Percentiles rank a stretch among this genome's conserved stretches.
Evolutionary conservation across 2,113 vertebrate genomes (phyloP).

Genomic region (Centropus unirufus): DNA sequence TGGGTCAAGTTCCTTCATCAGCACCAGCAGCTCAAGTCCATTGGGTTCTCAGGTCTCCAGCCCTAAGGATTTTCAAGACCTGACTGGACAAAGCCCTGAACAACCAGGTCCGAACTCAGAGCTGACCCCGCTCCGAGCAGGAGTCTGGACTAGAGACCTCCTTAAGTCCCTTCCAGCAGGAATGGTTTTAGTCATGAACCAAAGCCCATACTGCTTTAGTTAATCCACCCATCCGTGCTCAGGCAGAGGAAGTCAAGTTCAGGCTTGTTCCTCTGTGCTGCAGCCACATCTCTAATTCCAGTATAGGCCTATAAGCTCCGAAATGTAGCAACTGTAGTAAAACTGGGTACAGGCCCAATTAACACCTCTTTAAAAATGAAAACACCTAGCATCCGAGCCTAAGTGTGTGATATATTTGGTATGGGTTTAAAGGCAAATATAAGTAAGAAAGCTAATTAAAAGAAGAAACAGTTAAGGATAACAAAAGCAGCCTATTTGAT

Average conservation of each 20-base stretch:
- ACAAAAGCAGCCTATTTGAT: neutral
- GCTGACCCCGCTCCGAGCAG: neutral
- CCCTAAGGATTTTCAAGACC: neutral
- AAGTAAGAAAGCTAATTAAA: neutral
- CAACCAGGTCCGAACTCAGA: accelerated
- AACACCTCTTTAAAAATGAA: neutral
- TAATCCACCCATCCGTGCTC: neutral
- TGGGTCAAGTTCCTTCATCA: neutral
- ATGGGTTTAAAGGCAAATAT: neutral
- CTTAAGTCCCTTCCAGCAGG: neutral
- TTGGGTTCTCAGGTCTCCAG: neutral
- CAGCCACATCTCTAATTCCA: neutral
- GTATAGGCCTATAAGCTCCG: neutral
- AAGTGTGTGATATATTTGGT: neutral
- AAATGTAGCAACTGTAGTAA: neutral
- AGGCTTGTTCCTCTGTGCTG: neutral
- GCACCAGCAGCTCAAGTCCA: neutral
- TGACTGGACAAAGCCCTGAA: neutral
- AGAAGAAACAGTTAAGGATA: neutral
- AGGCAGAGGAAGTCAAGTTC: neutral
- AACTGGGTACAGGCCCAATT: neutral
- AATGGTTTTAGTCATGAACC: neutral
- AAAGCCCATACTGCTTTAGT: neutral
- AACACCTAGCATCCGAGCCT: neutral
- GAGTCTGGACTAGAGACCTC: neutral